These are phyloP conservation scores for Eristalis pertinax DNA, from an alignment of 2,888 invertebrate species.

Conservation along the genomic window DNA sequence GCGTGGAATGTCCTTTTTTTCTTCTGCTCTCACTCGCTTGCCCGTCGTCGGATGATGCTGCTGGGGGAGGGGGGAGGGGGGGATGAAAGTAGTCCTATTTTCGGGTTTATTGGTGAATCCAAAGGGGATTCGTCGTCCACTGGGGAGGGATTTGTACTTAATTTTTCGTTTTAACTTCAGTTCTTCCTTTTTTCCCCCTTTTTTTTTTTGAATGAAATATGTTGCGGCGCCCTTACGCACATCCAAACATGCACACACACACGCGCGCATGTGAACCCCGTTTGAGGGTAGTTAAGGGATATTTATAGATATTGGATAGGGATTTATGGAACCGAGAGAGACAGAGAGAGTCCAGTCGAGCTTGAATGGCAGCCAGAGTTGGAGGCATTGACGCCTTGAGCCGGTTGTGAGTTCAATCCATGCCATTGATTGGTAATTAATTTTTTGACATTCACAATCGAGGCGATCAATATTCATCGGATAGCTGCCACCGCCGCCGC, in stretches of 20 bases:
- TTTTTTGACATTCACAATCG: conserved; percentile 65
- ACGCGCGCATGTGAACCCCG: neutral
- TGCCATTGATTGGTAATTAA: conserved; percentile 69
- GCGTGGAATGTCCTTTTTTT: conserved; percentile 67
- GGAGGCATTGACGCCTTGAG: conserved; percentile 49
- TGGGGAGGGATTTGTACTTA: conserved; percentile 40
- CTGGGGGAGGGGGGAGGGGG: neutral
- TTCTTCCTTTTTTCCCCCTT: neutral
- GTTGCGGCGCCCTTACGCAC: neutral
- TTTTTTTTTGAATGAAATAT: conserved; percentile 21
- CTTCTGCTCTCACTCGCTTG: neutral
- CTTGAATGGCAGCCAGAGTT: neutral
- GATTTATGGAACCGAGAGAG: conserved; percentile 54
- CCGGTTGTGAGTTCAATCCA: neutral
- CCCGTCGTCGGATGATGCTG: neutral
- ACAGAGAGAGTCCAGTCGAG: too few species aligned
- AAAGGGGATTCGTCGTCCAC: conserved; percentile 32
- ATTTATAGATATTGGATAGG: conserved; percentile 67
- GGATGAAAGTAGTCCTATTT: conserved; percentile 17
- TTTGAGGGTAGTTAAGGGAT: conserved; percentile 54
- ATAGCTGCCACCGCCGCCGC: too few species aligned
- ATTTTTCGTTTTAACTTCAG: conserved; percentile 37
- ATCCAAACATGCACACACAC: too few species aligned
- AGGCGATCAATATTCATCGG: conserved; percentile 66
- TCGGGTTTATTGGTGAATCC: conserved; percentile 53